Percentiles rank a stretch among this genome's conserved stretches.
phyloP scores from a whole-genome alignment of 2,797 vertebrate genomes.

The Rhinophrynus dorsalis region DNA sequence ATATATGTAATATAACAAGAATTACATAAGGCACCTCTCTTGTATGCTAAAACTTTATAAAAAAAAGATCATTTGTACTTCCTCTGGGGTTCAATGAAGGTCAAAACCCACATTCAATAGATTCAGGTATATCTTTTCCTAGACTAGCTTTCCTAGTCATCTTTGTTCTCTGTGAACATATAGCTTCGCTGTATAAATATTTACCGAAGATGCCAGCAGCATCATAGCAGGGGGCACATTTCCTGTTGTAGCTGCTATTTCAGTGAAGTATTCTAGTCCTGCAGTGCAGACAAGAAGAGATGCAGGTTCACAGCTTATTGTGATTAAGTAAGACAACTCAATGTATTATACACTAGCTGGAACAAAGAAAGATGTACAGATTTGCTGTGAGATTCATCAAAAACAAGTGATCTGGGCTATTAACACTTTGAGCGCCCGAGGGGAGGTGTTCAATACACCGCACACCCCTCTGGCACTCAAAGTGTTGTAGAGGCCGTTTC shows the following conservation, averaged over 20 bases:
- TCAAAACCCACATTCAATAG: background rate
- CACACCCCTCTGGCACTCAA: too few species aligned
- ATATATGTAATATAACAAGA: background rate
- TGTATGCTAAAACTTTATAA: background rate
- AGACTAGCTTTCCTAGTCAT: background rate
- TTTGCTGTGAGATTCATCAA: background rate
- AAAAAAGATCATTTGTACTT: background rate
- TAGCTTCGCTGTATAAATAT: constrained; percentile 21
- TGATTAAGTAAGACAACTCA: constrained; percentile 7
- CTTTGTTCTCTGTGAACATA: constrained; percentile 4
- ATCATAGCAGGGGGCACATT: constrained; percentile 22
- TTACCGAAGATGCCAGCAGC: constrained; percentile 14
- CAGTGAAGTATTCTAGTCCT: constrained; percentile 2
- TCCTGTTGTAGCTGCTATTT: background rate
- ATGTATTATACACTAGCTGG: background rate
- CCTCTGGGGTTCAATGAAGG: constrained; percentile 1
- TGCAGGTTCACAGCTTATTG: constrained; percentile 15
- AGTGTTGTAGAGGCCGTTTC: too few species aligned
- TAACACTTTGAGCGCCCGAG: too few species aligned
- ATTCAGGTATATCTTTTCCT: background rate
- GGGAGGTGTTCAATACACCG: too few species aligned
- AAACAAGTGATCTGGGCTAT: background rate
- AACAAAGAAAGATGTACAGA: background rate
- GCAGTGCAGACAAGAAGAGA: background rate
- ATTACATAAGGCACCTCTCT: background rate